Percentiles rank a stretch among this genome's conserved stretches.
Conservation (phyloP, 2,888 invertebrate genomes). For the Sacculina carcini region DNA sequence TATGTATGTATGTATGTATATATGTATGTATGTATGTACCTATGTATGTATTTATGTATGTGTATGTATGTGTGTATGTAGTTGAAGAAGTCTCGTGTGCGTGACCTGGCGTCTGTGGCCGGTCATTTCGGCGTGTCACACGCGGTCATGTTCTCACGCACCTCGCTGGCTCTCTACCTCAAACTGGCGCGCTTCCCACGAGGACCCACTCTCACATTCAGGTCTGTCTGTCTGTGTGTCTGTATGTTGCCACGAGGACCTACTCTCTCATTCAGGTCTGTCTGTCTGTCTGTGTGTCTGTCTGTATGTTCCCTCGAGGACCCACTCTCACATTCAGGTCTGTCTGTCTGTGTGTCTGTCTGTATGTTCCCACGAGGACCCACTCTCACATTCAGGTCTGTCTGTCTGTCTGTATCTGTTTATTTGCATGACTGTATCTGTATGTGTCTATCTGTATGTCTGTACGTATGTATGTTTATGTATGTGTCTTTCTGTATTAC, state of each 20-base stretch:
- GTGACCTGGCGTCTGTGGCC: conserved; percentile 78
- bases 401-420: neutral
- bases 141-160: conserved; percentile 64
- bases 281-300: neutral
- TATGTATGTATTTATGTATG: neutral
- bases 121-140: conserved; percentile 62
- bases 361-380: neutral
- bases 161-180: conserved; percentile 56
- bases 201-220: conserved; percentile 78
- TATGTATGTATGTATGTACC: neutral
- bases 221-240: conserved; percentile 19
- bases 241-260: neutral
- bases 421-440: neutral
- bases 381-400: neutral
- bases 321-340: conserved; percentile 67
- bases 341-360: conserved; percentile 22
- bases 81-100: conserved; percentile 68
- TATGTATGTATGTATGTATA: neutral
- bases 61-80: conserved; percentile 26
- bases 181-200: conserved; percentile 58
- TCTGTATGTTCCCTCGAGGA: conserved; percentile 41
- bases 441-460: neutral
- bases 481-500: too few species aligned
- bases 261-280: neutral
- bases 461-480: conserved; percentile 22